Evolutionary conservation across 2,888 invertebrate species (phyloP).

Genomic region (Neocrepidodera transversa): DNA sequence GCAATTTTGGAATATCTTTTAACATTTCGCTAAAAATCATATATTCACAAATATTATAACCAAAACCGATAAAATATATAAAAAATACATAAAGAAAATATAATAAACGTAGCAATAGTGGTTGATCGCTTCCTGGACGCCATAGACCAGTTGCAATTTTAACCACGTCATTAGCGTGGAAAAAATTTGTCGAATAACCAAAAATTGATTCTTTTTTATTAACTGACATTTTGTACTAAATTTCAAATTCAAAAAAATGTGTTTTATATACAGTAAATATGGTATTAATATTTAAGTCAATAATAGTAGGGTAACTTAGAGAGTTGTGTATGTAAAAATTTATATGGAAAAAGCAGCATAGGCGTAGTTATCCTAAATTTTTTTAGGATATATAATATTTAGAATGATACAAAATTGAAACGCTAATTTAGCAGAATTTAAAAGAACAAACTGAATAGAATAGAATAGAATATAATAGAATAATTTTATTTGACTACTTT

Average conservation of each 20-base stretch:
- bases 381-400: no score
- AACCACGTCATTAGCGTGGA: conserved; percentile 23
- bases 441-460: no score
- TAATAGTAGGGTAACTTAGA: background rate
- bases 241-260: background rate
- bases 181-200: conserved; percentile 24
- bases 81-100: conserved; percentile 17
- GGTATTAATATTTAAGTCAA: background rate
- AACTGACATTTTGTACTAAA: background rate
- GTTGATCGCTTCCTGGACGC: conserved; percentile 20
- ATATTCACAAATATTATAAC: conserved; percentile 26
- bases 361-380: no score
- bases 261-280: background rate
- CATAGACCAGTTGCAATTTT: conserved; percentile 22
- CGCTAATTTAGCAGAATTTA: no score
- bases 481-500: no score
- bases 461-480: no score
- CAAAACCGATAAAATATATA: conserved; percentile 14
- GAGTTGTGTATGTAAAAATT: no score
- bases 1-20: conserved; percentile 27
- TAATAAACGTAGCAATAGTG: background rate
- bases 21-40: conserved; percentile 25
- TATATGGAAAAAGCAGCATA: no score
- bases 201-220: background rate
- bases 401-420: no score